phyloP scores from a whole-genome alignment of 37 sponge, comb jelly and placozoan genomes.

The Aplysina aerophoba region DNA sequence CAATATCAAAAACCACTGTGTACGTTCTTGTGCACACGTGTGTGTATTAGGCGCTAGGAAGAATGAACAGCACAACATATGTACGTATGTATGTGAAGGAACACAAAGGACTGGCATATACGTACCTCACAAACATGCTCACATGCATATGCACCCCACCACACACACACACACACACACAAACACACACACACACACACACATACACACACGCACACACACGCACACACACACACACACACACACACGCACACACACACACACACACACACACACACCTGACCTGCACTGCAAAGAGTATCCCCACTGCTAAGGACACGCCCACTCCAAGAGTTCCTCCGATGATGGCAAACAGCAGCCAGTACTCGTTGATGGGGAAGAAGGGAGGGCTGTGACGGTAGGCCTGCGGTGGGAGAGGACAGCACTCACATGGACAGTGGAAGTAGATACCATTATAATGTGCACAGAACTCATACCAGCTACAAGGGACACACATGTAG shows the following conservation, averaged over 20 bases:
- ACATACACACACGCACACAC: conserved; percentile 12
- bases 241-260: not conserved
- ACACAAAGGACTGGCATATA: not conserved
- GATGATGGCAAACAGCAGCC: conserved; percentile 43
- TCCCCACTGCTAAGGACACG: conserved; percentile 63
- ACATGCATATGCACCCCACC: not conserved
- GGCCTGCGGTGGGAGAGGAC: no score
- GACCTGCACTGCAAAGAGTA: conserved; percentile 70
- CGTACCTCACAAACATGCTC: not conserved
- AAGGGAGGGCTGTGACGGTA: conserved; percentile 36
- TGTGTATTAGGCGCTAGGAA: no score
- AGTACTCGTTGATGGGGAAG: conserved; percentile 49
- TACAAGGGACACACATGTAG: no score
- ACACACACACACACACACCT: not conserved
- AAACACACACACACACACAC: conserved; percentile 15
- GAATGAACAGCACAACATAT: not conserved
- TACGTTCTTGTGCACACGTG: no score
- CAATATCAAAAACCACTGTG: no score
- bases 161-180: conserved; percentile 20
- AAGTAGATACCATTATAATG: no score
- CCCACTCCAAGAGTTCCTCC: conserved; percentile 64
- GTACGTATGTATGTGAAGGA: no score
- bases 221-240: not conserved
- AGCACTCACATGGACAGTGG: no score
- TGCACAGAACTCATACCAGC: no score